Conservation (phyloP, 2,888 invertebrate genomes). For the Apomyelois bistriatella region DNA sequence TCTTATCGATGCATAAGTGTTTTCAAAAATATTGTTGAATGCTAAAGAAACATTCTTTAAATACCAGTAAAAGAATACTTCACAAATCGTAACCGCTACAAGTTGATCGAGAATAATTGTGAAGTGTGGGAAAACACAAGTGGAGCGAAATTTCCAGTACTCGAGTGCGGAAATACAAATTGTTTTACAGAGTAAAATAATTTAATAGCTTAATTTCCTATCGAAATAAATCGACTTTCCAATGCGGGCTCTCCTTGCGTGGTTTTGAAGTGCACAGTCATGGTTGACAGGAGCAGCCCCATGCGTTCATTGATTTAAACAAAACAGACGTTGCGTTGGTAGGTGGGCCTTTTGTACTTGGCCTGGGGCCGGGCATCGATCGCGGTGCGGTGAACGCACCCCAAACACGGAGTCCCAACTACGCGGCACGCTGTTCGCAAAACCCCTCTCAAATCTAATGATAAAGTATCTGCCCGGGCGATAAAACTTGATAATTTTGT, state of each 20-base stretch:
- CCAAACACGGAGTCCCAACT: conserved; percentile 56
- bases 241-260: conserved; percentile 20
- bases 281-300: conserved; percentile 35
- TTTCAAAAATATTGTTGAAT: conserved; percentile 37
- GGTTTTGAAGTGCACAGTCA: conserved; percentile 34
- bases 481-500: conserved; percentile 19
- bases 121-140: conserved; percentile 50
- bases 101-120: conserved; percentile 45
- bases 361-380: conserved; percentile 69
- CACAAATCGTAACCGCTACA: conserved; percentile 42
- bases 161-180: conserved; percentile 35
- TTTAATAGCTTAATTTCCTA: conserved; percentile 10
- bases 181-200: conserved; percentile 21
- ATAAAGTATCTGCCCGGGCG: conserved; percentile 38
- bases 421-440: conserved; percentile 43
- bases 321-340: conserved; percentile 47
- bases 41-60: conserved; percentile 37
- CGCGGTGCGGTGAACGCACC: conserved; percentile 71
- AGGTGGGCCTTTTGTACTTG: conserved; percentile 49
- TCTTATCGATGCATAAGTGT: conserved; percentile 42
- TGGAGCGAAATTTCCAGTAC: conserved; percentile 35
- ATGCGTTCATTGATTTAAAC: conserved; percentile 41
- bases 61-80: conserved; percentile 28
- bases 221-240: not conserved
- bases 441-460: conserved; percentile 49